phyloP scores from a whole-genome alignment of 2,797 vertebrate species.

The Acomys russatus region DNA sequence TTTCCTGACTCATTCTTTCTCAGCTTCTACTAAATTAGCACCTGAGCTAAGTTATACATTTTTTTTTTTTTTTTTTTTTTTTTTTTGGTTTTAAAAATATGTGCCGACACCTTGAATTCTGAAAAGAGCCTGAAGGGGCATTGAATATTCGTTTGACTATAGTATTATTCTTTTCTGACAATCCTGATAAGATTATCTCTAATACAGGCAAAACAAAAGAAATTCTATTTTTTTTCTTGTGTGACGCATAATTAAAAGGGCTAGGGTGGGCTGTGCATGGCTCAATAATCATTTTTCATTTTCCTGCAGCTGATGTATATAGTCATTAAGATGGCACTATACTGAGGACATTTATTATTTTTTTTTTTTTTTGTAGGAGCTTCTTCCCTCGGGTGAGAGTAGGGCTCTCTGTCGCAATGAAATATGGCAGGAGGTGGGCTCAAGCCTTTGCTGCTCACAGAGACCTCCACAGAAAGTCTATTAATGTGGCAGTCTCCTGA shows the following conservation, averaged over 20 bases:
- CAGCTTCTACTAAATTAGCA: constrained; percentile 77
- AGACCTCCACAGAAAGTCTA: constrained; percentile 48
- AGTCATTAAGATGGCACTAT: constrained; percentile 79
- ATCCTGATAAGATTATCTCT: constrained; percentile 87
- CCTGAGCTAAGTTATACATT: constrained; percentile 84
- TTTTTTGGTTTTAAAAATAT: constrained; percentile 85
- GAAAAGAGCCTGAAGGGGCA: constrained; percentile 86
- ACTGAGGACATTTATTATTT: constrained; percentile 66
- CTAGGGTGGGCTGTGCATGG: constrained; percentile 81
- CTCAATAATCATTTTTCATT: constrained; percentile 83
- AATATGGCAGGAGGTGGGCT: constrained; percentile 62
- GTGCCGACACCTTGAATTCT: constrained; percentile 86
- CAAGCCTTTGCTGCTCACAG: constrained; percentile 27
- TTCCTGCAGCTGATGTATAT: constrained; percentile 79
- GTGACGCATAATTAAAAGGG: constrained; percentile 87
- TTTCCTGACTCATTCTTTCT: constrained; percentile 68
- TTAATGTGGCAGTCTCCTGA: not conserved
- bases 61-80: constrained; percentile 67
- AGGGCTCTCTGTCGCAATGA: constrained; percentile 74
- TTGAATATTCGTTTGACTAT: constrained; percentile 86
- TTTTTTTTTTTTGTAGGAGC: not conserved
- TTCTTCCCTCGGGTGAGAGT: constrained; percentile 66
- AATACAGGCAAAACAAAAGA: constrained; percentile 77
- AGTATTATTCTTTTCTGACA: constrained; percentile 87
- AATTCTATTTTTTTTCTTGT: constrained; percentile 72